Percentiles rank a stretch among this genome's conserved stretches.
Conservation (phyloP, 2,888 invertebrate species). For the Eupithecia subfuscata region DNA sequence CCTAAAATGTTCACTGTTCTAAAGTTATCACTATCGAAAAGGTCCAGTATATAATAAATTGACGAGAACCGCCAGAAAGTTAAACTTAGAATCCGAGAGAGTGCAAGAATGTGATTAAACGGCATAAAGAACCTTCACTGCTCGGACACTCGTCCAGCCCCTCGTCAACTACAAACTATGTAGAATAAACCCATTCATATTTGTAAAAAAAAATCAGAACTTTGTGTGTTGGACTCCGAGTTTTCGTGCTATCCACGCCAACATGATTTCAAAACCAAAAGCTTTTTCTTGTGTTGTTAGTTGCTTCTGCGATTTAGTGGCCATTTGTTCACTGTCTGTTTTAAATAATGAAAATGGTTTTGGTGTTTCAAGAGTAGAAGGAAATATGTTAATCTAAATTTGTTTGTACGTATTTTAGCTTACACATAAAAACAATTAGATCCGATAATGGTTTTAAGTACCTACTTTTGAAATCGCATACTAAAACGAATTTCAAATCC, state of each 20-base stretch:
- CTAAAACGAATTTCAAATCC: not conserved
- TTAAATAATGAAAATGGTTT: constrained; percentile 1
- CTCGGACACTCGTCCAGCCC: not conserved
- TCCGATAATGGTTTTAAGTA: not conserved
- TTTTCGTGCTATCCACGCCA: constrained; percentile 12
- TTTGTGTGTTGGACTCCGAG: not conserved
- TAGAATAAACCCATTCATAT: not conserved
- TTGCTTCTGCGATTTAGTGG: not conserved
- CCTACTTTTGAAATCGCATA: too few relatives aligned
- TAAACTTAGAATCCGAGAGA: not conserved
- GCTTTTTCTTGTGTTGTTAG: constrained; percentile 9
- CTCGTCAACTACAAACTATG: not conserved
- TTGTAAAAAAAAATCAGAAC: not conserved
- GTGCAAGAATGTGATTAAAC: not conserved
- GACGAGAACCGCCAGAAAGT: not conserved
- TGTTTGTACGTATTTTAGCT: too few relatives aligned
- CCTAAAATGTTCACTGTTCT: not conserved
- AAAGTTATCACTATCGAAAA: not conserved
- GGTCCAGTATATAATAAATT: not conserved
- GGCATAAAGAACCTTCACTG: not conserved
- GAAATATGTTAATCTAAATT: not conserved
- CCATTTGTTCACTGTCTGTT: not conserved
- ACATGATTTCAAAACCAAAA: constrained; percentile 26
- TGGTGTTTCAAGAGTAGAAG: not conserved
- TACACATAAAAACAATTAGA: not conserved